Percentiles rank a stretch among this genome's conserved stretches.
Conservation (phyloP, 2,113 vertebrate genomes). For the Noturus placidus region DNA sequence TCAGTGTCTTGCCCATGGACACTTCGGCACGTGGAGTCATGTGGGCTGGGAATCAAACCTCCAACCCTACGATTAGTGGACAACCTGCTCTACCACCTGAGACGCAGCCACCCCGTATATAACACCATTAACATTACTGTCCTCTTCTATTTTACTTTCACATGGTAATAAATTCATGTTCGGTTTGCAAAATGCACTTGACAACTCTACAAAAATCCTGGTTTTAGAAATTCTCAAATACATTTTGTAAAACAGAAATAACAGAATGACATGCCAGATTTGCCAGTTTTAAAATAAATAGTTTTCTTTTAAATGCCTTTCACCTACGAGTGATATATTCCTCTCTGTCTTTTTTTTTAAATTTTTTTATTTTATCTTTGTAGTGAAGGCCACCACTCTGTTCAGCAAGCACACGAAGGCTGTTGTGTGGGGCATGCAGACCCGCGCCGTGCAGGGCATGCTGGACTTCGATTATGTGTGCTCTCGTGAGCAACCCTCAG, state of each 20-base stretch:
- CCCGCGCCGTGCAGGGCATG: constrained; percentile 95
- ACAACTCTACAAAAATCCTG: background rate
- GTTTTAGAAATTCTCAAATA: background rate
- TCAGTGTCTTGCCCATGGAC: too few species aligned
- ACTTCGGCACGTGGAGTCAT: too few species aligned
- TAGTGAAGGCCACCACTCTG: constrained; percentile 84
- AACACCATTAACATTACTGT: background rate
- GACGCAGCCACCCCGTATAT: too few species aligned
- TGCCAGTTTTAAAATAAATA: background rate
- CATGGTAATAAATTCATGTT: background rate
- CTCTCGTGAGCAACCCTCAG: constrained; percentile 88
- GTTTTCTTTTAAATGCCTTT: background rate
- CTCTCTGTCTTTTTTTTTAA: background rate
- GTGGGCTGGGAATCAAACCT: too few species aligned
- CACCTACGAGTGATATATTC: background rate
- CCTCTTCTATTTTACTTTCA: background rate
- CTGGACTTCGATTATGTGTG: constrained; percentile 96
- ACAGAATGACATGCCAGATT: background rate
- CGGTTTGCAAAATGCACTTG: background rate
- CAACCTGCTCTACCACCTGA: too few species aligned
- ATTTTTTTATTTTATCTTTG: background rate
- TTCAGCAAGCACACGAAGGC: constrained; percentile 91
- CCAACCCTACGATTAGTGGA: too few species aligned
- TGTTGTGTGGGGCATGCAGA: constrained; percentile 98
- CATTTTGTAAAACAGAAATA: background rate